A percentile compares a stretch with the other conserved stretches of the same genome.
Conservation (phyloP, 2,113 vertebrate species). For the Poecile atricapillus region DNA sequence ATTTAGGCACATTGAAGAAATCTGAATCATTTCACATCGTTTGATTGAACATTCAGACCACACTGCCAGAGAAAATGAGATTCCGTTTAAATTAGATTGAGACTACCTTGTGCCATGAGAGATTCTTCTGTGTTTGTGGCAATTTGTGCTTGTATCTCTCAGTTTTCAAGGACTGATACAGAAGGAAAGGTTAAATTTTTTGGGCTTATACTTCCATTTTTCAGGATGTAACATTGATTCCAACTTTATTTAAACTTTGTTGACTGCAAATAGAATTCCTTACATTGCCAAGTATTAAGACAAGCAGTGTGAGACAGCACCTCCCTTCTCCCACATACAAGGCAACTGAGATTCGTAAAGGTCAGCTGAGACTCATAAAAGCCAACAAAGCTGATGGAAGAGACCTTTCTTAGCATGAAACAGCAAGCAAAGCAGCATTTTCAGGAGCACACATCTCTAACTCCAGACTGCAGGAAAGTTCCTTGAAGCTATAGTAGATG, state of each 20-base stretch:
- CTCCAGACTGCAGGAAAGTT: background rate
- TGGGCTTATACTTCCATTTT: background rate
- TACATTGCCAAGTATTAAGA: background rate
- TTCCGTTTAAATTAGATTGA: background rate
- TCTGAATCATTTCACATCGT: background rate
- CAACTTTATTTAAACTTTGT: background rate
- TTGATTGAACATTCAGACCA: background rate
- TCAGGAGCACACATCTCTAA: background rate
- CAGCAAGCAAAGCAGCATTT: background rate
- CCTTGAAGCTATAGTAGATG: background rate
- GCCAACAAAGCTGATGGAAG: background rate
- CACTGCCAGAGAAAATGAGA: background rate
- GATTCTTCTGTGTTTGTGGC: background rate
- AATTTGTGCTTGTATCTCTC: background rate
- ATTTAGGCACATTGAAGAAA: background rate
- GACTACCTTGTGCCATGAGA: background rate
- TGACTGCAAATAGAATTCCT: background rate
- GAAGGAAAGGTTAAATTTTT: background rate
- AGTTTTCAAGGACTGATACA: background rate
- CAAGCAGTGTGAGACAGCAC: background rate
- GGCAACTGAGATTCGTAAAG: background rate
- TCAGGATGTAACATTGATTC: background rate
- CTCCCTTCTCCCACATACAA: background rate
- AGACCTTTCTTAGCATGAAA: background rate
- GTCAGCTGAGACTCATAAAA: background rate